Conservation (phyloP, 2,797 vertebrate species). For the Muscicapa comitata region DNA sequence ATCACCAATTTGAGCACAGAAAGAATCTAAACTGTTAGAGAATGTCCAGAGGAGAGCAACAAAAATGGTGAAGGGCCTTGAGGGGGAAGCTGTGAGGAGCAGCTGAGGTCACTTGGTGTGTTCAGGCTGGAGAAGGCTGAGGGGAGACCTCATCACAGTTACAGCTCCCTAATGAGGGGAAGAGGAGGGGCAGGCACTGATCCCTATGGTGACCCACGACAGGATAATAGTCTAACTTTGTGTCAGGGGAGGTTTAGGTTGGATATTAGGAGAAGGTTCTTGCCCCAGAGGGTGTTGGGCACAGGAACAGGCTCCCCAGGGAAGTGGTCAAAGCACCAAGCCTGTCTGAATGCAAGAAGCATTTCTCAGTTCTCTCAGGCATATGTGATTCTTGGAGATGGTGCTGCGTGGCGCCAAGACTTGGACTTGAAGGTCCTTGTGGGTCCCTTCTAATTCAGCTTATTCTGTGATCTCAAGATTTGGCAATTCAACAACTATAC, state of each 20-base stretch:
- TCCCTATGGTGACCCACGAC: neutral
- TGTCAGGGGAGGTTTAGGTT: neutral
- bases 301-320: neutral
- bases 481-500: neutral
- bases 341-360: neutral
- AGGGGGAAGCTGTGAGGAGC: accelerated
- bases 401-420: no score
- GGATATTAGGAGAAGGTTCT: neutral
- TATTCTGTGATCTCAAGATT: neutral
- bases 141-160: neutral
- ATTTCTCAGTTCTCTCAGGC: neutral
- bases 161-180: accelerated
- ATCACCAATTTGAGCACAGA: neutral
- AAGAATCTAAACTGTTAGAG: neutral
- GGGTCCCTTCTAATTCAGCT: neutral
- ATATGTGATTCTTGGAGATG: neutral
- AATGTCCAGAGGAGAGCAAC: neutral
- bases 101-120: neutral
- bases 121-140: neutral
- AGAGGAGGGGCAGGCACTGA: neutral
- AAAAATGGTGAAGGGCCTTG: neutral
- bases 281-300: neutral
- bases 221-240: neutral
- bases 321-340: neutral
- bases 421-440: neutral